Conservation (phyloP, 2,888 invertebrate genomes). For the Cantharis nigra region DNA sequence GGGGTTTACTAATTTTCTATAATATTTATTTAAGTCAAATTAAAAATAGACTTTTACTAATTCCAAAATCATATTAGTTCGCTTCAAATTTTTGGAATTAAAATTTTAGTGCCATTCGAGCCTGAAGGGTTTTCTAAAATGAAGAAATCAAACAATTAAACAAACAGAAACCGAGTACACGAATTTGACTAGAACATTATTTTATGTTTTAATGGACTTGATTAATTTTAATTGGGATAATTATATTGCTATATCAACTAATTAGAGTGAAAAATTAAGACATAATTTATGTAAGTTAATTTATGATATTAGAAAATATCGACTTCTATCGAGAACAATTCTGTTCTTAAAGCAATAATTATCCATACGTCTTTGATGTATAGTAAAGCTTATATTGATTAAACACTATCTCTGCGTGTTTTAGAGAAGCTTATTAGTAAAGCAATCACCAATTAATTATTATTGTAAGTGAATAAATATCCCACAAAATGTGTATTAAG, state of each 20-base stretch:
- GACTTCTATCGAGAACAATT: background rate
- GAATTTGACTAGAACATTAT: background rate
- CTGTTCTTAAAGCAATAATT: background rate
- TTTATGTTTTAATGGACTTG: background rate
- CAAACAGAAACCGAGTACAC: background rate
- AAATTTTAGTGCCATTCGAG: no score
- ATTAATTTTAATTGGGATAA: background rate
- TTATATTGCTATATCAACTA: background rate
- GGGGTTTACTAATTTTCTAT: no score
- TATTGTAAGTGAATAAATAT: background rate
- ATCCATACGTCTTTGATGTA: background rate
- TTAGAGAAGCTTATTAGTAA: background rate
- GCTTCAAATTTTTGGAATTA: no score
- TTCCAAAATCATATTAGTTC: no score
- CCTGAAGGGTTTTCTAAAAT: background rate
- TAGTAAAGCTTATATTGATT: background rate
- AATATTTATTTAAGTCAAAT: no score
- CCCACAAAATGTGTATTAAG: background rate
- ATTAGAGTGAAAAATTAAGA: background rate
- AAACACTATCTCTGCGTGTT: background rate
- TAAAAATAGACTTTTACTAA: no score
- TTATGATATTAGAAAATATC: background rate
- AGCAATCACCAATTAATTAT: background rate
- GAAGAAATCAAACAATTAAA: background rate
- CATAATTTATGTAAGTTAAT: background rate